A percentile compares a stretch with the other conserved stretches of the same genome.
Conservation (phyloP, 1,140 invertebrate species). For the Temnothorax curvispinosus region DNA sequence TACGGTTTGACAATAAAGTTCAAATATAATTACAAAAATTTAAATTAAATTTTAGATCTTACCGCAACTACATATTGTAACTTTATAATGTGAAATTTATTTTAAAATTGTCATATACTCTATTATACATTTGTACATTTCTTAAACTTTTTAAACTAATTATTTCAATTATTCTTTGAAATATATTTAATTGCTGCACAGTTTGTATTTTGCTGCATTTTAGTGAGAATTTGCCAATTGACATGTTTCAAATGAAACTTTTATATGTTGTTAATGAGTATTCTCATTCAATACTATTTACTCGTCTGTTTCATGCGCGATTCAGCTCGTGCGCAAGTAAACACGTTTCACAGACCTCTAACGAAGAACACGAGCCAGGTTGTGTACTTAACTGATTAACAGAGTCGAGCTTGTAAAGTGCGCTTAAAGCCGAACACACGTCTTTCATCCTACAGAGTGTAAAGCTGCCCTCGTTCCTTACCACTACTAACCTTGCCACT, state of each 20-base stretch:
- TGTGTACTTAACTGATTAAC: slow-evolving; percentile 69
- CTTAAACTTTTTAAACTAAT: neutral
- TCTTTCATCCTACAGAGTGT: slow-evolving; percentile 66
- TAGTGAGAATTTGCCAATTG: slow-evolving; percentile 6
- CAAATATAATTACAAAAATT: neutral
- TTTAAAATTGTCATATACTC: neutral
- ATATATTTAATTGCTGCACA: neutral
- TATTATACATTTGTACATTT: neutral
- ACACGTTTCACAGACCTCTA: slow-evolving; percentile 60
- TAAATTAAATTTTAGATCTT: neutral
- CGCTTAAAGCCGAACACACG: slow-evolving; percentile 70
- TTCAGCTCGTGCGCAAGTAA: slow-evolving; percentile 54
- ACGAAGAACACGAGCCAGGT: slow-evolving; percentile 59
- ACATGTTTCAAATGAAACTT: neutral
- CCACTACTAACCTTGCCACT: neutral
- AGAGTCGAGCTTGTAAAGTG: slow-evolving; percentile 62
- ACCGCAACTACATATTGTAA: neutral
- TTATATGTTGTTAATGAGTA: slow-evolving; percentile 34
- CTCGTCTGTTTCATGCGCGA: slow-evolving; percentile 52
- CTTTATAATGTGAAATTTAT: neutral
- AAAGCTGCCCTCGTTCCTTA: slow-evolving; percentile 65
- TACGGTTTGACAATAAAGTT: neutral
- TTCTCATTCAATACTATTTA: slow-evolving; percentile 57
- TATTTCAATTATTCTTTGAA: neutral
- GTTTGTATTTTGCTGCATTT: neutral